Conservation (phyloP, 2,888 invertebrate species). For the Margaritifera margaritifera region DNA sequence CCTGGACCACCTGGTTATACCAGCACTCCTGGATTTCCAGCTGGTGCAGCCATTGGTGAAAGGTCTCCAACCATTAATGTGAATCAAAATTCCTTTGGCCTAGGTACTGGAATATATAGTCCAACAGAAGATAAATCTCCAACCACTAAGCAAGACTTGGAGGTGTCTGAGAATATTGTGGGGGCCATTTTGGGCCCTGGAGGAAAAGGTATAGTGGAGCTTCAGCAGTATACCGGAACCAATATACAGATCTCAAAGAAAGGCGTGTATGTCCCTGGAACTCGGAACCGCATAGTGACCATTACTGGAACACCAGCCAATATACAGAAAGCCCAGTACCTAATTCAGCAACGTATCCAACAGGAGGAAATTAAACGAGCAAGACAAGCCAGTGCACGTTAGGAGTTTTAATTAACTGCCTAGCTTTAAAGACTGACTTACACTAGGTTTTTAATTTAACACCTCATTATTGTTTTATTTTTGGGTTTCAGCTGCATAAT, state of each 20-base stretch:
- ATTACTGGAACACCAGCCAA: conserved; percentile 91
- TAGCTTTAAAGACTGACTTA: conserved; percentile 45
- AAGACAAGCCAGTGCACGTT: conserved; percentile 78
- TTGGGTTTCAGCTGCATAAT: background rate
- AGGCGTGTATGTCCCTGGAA: conserved; percentile 97
- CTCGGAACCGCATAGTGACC: conserved; percentile 96
- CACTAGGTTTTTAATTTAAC: conserved; percentile 26
- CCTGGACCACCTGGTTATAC: conserved; percentile 52
- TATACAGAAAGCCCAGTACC: conserved; percentile 92
- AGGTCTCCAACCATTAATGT: conserved; percentile 70
- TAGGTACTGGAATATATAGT: conserved; percentile 78
- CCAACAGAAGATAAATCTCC: conserved; percentile 64
- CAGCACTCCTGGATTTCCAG: conserved; percentile 46
- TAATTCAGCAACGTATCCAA: conserved; percentile 96
- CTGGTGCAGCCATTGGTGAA: conserved; percentile 46
- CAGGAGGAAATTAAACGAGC: conserved; percentile 97
- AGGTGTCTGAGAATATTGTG: conserved; percentile 94
- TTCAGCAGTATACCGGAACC: conserved; percentile 97
- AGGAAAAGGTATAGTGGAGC: conserved; percentile 95
- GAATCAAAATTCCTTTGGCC: conserved; percentile 91
- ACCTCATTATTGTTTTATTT: conserved; percentile 23
- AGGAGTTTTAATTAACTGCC: conserved; percentile 35
- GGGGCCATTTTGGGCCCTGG: conserved; percentile 98
- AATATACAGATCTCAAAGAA: conserved; percentile 99
- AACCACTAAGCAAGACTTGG: conserved; percentile 79